These are phyloP conservation scores for Anastatus disparis DNA, from an alignment of 1,140 invertebrate species.

Conservation along the genomic window DNA sequence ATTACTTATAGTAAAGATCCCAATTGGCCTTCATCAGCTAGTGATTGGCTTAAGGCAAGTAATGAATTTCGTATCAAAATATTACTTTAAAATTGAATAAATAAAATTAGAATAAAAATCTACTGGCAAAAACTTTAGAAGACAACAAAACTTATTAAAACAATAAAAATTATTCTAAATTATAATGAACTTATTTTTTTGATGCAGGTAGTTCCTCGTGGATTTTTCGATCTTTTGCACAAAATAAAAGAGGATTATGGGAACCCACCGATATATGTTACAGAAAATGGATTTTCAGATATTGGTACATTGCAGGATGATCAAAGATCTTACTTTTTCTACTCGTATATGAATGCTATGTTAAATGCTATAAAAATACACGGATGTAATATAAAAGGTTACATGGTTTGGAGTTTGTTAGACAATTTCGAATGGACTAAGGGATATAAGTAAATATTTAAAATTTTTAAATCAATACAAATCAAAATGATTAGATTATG, in stretches of 20 bases:
- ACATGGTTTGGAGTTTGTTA: constrained; percentile 79
- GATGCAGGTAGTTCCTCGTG: constrained; percentile 65
- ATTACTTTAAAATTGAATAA: no score
- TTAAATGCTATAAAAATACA: constrained; percentile 43
- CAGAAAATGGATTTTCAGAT: constrained; percentile 78
- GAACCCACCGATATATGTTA: constrained; percentile 72
- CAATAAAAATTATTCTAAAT: no score
- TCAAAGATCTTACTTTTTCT: constrained; percentile 66
- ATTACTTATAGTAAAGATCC: constrained; percentile 42
- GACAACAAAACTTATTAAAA: no score
- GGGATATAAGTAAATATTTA: constrained; percentile 71
- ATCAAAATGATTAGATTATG: no score
- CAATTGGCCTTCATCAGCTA: constrained; percentile 49
- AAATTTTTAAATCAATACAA: no score
- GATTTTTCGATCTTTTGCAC: constrained; percentile 69
- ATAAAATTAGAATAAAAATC: no score
- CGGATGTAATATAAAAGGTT: constrained; percentile 55
- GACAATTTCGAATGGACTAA: constrained; percentile 84
- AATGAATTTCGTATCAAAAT: no score
- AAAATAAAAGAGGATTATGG: constrained; percentile 73
- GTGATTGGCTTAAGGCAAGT: neutral
- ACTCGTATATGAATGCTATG: constrained; percentile 64
- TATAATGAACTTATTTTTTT: no score
- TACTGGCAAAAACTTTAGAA: no score
- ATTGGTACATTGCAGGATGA: constrained; percentile 67